Base-by-base conservation (phyloP, 2,888 invertebrate species). In the Amorpha juglandis region DNA sequence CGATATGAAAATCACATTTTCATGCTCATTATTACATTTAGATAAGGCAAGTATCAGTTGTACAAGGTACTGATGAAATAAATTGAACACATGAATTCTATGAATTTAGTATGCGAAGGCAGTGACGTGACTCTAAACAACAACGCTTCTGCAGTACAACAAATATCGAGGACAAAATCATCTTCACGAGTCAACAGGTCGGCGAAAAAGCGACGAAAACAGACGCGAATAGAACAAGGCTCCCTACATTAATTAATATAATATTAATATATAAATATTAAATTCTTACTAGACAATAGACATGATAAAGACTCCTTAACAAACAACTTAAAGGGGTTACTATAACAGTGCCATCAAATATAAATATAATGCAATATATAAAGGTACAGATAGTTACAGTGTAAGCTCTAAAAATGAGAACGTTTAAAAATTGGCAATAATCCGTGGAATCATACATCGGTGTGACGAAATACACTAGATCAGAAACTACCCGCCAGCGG, bases 241-340 rank as follows among this genome's bases (percentile, higher is more conserved):
- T 88, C 82, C 78, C 87, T 90, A 91, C 83, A 86, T 87, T 84
- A 83, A 88, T 87, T 88, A 87, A 87, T 89, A 64, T 88, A 87
- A 87, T 89, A 64, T 55, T 64, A 64, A 85, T 87, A 84, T 84
- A 87, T 88, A 89, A 89, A 91, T 91, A 90, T 89, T 90, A 91
- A 91, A 91, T 88, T 91, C 91, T 92, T 91, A 92, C 87, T 88
- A 91, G 87, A 89, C 89, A 92, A 90, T 91, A 92, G 90, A 91
- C 90, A 88, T 86, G 91, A 91, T 91, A 92, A 90, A 92, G 89
- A 90, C 84, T 90, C 83, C 91, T 91, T 90, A 92, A 93, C 92
- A 89, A 91, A 88, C 85, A 93, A 93, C 91, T 92, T 82, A 91
- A 89, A 84, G 85, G 88, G 90, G 86, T 85, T 88, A 88, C 81